Conservation (phyloP, 92 coral and sea anemone species). For the Chrysogorgia sp. region DNA sequence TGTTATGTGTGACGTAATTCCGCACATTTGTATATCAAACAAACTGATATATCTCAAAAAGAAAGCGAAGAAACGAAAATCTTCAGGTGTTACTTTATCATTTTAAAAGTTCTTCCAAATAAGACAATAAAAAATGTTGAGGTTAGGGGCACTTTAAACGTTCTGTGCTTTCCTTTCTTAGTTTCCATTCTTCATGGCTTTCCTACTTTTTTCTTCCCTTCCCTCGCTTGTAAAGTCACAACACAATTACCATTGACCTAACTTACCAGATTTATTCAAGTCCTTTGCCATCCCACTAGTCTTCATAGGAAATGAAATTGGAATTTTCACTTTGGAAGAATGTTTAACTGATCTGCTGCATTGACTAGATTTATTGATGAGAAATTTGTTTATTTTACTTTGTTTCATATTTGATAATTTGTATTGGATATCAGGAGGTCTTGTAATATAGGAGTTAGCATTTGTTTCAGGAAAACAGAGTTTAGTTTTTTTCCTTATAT, state of each 20-base stretch:
- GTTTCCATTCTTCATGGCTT: too few relatives aligned
- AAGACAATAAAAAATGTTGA: too few relatives aligned
- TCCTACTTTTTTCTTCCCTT: too few relatives aligned
- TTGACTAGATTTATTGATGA: slow-evolving; percentile 3
- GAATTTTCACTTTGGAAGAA: slow-evolving; percentile 9
- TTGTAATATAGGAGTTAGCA: slow-evolving; percentile 2
- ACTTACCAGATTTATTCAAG: slow-evolving; percentile 16
- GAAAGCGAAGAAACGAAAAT: too few relatives aligned
- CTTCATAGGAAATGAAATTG: slow-evolving; percentile 1
- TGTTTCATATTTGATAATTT: slow-evolving; percentile 20
- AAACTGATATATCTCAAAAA: too few relatives aligned
- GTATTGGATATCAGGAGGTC: not conserved
- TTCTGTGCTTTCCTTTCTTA: too few relatives aligned
- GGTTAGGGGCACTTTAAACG: too few relatives aligned
- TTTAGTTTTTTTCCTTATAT: slow-evolving; percentile 2
- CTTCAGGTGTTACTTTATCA: too few relatives aligned
- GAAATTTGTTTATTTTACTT: slow-evolving; percentile 27
- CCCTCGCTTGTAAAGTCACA: too few relatives aligned
- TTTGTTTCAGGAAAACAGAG: slow-evolving; percentile 8
- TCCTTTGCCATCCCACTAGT: not conserved
- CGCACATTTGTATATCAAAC: too few relatives aligned
- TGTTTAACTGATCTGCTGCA: not conserved
- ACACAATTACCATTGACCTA: not conserved
- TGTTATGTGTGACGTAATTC: too few relatives aligned
- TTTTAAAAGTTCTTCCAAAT: too few relatives aligned